Evolutionary conservation across 2,797 vertebrate genomes (phyloP).

Genomic region (Gymnodraco acuticeps): DNA sequence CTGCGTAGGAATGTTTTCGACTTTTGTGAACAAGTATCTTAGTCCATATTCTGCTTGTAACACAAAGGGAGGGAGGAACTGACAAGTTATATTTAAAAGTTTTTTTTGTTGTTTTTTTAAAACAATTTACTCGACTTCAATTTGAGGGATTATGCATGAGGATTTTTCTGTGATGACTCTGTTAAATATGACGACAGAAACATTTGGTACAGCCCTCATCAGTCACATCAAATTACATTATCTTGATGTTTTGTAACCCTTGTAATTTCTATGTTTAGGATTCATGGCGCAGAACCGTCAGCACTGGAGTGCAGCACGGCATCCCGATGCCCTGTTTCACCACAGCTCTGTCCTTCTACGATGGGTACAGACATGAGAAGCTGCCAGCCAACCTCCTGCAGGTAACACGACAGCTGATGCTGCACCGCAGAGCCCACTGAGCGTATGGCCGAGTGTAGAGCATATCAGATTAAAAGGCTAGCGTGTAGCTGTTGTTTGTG

Average conservation of each 20-base stretch:
- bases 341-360: constrained; percentile 96
- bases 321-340: constrained; percentile 99
- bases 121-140: too few species aligned
- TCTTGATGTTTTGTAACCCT: neutral
- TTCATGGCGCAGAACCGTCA: constrained; percentile 92
- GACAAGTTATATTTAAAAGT: too few species aligned
- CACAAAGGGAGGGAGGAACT: too few species aligned
- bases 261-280: constrained; percentile 77
- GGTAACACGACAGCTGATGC: constrained; percentile 76
- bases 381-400: constrained; percentile 97
- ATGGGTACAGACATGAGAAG: constrained; percentile 92
- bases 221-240: neutral
- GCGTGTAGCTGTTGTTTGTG: constrained; percentile 19
- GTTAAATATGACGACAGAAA: too few species aligned
- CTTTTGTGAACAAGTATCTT: too few species aligned
- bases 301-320: constrained; percentile 91
- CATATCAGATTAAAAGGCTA: constrained; percentile 43
- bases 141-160: too few species aligned
- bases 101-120: too few species aligned
- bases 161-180: too few species aligned
- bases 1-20: too few species aligned
- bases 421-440: neutral
- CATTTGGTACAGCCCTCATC: too few species aligned
- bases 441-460: constrained; percentile 28
- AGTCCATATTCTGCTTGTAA: too few species aligned